A percentile compares a stretch with the other conserved stretches of the same genome.
Conservation (phyloP, 2,113 vertebrate species). For the Pluvianellus socialis region DNA sequence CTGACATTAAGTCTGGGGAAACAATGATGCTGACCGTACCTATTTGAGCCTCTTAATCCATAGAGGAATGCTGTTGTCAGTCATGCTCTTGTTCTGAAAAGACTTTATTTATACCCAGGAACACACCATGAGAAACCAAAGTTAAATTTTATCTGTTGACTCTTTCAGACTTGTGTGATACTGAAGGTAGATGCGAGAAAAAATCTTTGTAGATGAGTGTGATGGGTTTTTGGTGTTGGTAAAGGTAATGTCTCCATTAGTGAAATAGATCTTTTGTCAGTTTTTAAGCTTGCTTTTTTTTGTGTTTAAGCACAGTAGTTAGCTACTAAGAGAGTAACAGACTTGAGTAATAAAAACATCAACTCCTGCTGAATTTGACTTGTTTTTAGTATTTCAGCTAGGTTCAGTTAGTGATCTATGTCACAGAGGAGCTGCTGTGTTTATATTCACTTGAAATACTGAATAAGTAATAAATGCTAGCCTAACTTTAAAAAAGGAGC, state of each 20-base stretch:
- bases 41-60: not conserved
- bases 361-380: not conserved
- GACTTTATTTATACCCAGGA: not conserved
- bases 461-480: not conserved
- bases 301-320: not conserved
- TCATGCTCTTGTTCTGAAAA: not conserved
- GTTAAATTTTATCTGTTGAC: not conserved
- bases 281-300: not conserved
- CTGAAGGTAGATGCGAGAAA: not conserved
- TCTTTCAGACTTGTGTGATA: not conserved
- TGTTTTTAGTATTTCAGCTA: not conserved
- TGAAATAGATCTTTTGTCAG: not conserved
- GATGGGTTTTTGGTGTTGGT: not conserved
- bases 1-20: not conserved
- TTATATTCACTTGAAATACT: not conserved
- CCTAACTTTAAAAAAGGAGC: not conserved
- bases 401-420: not conserved
- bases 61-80: not conserved
- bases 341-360: not conserved
- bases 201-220: not conserved
- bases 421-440: not conserved
- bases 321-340: not conserved
- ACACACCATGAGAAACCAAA: not conserved
- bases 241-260: not conserved
- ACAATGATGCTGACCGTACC: not conserved